These are phyloP conservation scores for Lasioglossum marginatum DNA, from an alignment of 2,888 invertebrate genomes.

Conservation along the genomic window DNA sequence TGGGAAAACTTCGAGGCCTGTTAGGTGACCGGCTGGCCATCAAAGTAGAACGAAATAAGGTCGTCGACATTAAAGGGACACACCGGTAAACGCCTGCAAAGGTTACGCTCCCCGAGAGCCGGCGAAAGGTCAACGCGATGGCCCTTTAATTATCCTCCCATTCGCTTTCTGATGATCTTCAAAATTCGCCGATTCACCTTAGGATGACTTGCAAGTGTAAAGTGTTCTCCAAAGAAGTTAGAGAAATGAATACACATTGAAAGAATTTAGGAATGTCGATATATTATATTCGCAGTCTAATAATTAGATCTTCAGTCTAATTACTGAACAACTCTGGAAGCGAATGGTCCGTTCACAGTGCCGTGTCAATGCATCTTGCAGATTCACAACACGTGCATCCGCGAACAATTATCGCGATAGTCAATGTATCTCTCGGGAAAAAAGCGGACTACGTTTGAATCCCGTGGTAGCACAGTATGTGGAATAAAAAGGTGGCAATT, in stretches of 20 bases:
- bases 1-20: background rate
- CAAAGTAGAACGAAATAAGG: constrained; percentile 23
- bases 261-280: no score
- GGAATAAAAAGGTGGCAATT: background rate
- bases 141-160: constrained; percentile 48
- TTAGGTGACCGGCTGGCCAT: constrained; percentile 17
- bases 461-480: background rate
- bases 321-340: background rate
- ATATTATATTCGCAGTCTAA: background rate
- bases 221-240: background rate
- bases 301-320: background rate
- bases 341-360: background rate
- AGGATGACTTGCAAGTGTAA: background rate
- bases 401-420: background rate
- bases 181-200: background rate
- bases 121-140: constrained; percentile 66
- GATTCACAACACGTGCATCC: background rate
- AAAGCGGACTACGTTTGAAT: background rate
- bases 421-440: background rate
- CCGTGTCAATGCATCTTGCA: background rate
- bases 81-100: constrained; percentile 43
- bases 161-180: background rate
- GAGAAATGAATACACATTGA: no score
- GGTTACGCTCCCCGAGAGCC: constrained; percentile 53
- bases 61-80: constrained; percentile 62